Evolutionary conservation across 2,797 vertebrate species (phyloP), one percentile per base, ranked within the genome.

Genomic region (Notamacropus eugenii): DNA sequence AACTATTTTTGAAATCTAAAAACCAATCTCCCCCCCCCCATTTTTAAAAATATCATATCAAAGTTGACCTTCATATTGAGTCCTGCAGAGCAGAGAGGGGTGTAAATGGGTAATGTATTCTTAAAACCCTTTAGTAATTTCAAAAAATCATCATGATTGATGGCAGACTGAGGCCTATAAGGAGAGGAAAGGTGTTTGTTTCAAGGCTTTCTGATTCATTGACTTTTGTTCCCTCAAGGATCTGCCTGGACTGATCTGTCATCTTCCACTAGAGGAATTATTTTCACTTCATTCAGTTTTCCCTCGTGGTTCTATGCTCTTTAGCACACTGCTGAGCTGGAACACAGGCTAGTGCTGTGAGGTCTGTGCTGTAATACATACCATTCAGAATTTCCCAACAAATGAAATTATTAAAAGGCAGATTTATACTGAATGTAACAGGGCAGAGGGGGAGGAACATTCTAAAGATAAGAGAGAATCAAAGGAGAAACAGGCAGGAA

Each of bases 71-170:
- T 90, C 46, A 93, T 91, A 87, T 93, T 92, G 87, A n/a, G 22
- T 31, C 54, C 74, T 50, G 62, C 28, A 92, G 16, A 27, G 34
- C 93, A 54, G 31, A 29, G 52, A 97, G 27, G 52, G 4, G 22
- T 46, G 54, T 92, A 92, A 95, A 54, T 74, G 2, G 87, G 74
- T 29, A 52, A 95, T 40, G 94, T 34, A n/a, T 59, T 93, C 67
- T 93, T 90, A 87, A 94, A 96, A 91, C 55, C n/a, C 12, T 93
- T 93, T 31, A 52, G 8, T 96, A 52, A 92, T 93, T 95, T 96
- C 29, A 95, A 96, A 97, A 87, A 96, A 34, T 91, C 92, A 62
- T 46, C 56, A n/a, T 57, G 92, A 34, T 74, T 55, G 92, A 34
- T 74, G 40, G 31, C 34, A 57, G 59, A 5, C 28, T 57, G 34